Conservation (phyloP, 2,797 vertebrate species). For the Alcedo quadribrachys region DNA sequence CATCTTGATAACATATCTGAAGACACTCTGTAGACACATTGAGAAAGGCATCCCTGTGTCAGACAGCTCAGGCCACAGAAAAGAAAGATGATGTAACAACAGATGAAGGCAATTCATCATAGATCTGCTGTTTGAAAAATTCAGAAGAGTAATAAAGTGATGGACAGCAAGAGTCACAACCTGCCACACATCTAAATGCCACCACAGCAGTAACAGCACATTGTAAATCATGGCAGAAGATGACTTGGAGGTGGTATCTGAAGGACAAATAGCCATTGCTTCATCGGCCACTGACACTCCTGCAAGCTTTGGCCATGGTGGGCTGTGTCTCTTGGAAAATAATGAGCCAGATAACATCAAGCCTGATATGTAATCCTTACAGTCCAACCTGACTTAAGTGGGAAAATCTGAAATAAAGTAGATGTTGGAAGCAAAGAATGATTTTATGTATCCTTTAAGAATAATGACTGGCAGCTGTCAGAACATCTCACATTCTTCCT, state of each 20-base stretch:
- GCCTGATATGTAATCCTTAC: not conserved
- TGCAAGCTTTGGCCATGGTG: not conserved
- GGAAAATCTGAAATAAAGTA: not conserved
- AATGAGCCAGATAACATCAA: not conserved
- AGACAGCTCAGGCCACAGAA: not conserved
- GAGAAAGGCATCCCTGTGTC: constrained; percentile 15
- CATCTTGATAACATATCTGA: not conserved
- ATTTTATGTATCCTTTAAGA: not conserved
- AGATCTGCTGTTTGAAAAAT: not conserved
- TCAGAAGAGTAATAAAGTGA: constrained; percentile 45
- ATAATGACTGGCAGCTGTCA: constrained; percentile 13
- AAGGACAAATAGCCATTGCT: constrained; percentile 62
- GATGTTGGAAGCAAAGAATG: not conserved
- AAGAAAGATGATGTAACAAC: constrained; percentile 30
- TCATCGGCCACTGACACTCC: constrained; percentile 20
- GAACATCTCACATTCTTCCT: not conserved
- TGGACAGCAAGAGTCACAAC: constrained; percentile 26
- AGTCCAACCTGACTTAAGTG: not conserved
- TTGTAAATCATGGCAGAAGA: constrained; percentile 2
- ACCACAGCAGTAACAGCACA: not conserved
- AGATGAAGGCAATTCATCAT: constrained; percentile 47
- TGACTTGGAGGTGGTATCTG: not conserved
- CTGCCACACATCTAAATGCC: constrained; percentile 43
- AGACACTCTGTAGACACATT: not conserved
- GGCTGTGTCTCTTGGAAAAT: not conserved